Evolutionary conservation across 1,140 invertebrate genomes (phyloP), one percentile per base, ranked within the genome.

Genomic region (Meloidogyne exigua): DNA sequence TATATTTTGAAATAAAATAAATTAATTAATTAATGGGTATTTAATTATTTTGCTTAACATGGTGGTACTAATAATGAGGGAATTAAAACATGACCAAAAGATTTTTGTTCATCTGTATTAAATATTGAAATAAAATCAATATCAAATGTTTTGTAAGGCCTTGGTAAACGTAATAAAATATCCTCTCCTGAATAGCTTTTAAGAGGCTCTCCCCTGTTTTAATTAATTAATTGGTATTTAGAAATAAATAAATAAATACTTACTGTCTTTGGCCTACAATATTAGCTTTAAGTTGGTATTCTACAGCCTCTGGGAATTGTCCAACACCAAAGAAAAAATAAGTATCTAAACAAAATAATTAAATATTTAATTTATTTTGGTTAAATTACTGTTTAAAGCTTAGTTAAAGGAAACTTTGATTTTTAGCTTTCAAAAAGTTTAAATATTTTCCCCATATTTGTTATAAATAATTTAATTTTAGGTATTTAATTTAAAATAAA

Each of bases 251-350:
- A 66, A 32, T 13, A 57, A 70, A 67, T 68, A 75, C 57, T 70
- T 70, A 84, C 83, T 21, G 36, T 76, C 65, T 72, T 18, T 76
- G 66, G 15, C 83, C 83, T 21, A 84, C 81, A 32, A 84, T 71
- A 21, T 49, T 82, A 13, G 72, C 75, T 70, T 83, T 84, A 23
- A 83, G 78, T 72, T 83, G 85, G 32, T 81, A 76, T 71, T 86
- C 84, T 12, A 85, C 79, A n/a, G 75, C 68, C 36, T 86, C 73
- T 9, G 83, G 83, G 42, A 85, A 86, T 63, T 83, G 71, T 23
- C 83, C 83, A 63, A 84, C 78, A 13, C 83, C 83, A 76, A 78
- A 79, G 23, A 85, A 82, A 44, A 85, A 85, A 66, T 76, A 85
- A 28, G 84, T 85, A 64, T 79, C 84, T 85, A 32, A 65, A 83